Evolutionary conservation across 2,888 invertebrate genomes (phyloP).

Genomic region (Fragum fragum): DNA sequence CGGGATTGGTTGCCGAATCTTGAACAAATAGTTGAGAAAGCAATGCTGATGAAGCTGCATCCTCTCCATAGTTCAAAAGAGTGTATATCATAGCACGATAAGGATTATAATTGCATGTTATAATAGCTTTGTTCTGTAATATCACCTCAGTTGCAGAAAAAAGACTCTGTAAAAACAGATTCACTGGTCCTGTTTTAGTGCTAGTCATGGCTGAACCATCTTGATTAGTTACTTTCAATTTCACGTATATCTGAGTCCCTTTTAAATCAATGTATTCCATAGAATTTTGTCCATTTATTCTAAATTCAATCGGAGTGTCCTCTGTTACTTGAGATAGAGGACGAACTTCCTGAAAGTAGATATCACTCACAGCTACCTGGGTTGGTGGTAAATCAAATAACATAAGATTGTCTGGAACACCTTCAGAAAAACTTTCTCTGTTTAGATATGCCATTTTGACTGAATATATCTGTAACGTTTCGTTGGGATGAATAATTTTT

Average conservation of each 20-base stretch:
- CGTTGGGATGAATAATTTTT: background rate
- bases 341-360: conserved; percentile 56
- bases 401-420: conserved; percentile 45
- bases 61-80: conserved; percentile 36
- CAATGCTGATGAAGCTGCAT: conserved; percentile 31
- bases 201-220: conserved; percentile 39
- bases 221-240: conserved; percentile 26
- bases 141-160: conserved; percentile 43
- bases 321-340: conserved; percentile 57
- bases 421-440: conserved; percentile 55
- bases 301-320: conserved; percentile 61
- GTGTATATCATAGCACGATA: conserved; percentile 51
- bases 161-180: conserved; percentile 55
- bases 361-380: conserved; percentile 53
- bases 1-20: conserved; percentile 40
- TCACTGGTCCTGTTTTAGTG: conserved; percentile 54
- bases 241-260: conserved; percentile 40
- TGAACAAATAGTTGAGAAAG: conserved; percentile 26
- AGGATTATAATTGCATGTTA: conserved; percentile 54
- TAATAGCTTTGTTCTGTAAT: conserved; percentile 38
- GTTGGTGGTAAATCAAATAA: conserved; percentile 62
- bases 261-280: conserved; percentile 53
- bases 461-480: background rate
- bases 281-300: conserved; percentile 56
- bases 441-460: conserved; percentile 46